Conservation (phyloP, 2,888 invertebrate species). For the Hypomecis atomaria region DNA sequence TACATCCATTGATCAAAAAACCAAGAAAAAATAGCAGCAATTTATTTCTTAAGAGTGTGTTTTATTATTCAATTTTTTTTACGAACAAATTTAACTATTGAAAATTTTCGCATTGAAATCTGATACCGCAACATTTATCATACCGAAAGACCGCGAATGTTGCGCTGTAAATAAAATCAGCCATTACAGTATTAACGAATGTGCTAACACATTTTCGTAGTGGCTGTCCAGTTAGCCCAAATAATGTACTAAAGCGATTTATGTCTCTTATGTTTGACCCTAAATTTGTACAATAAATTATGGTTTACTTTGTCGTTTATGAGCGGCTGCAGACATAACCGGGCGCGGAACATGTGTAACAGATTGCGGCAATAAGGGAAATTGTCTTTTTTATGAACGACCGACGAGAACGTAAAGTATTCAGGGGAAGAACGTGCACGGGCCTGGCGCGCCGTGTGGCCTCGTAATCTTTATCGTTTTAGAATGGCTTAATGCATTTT, state of each 20-base stretch:
- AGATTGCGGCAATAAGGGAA: conserved; percentile 84
- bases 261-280: conserved; percentile 78
- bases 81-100: conserved; percentile 5
- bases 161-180: conserved; percentile 34
- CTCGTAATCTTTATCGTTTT: conserved; percentile 35
- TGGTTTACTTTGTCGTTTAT: conserved; percentile 85
- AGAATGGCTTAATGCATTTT: conserved; percentile 22
- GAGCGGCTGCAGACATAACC: conserved; percentile 79
- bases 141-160: conserved; percentile 17
- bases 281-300: conserved; percentile 82
- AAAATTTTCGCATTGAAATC: background rate
- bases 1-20: too few relatives aligned
- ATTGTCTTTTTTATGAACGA: conserved; percentile 85
- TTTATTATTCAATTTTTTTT: background rate
- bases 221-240: conserved; percentile 58
- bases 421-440: conserved; percentile 58
- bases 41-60: too few relatives aligned
- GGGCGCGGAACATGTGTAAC: conserved; percentile 78
- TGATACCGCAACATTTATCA: conserved; percentile 24
- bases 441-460: conserved; percentile 48
- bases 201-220: conserved; percentile 49
- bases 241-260: conserved; percentile 75
- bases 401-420: conserved; percentile 75
- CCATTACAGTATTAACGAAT: conserved; percentile 40
- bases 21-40: too few relatives aligned